Conservation (phyloP, 2,888 invertebrate species). For the Drosophila helvetica region DNA sequence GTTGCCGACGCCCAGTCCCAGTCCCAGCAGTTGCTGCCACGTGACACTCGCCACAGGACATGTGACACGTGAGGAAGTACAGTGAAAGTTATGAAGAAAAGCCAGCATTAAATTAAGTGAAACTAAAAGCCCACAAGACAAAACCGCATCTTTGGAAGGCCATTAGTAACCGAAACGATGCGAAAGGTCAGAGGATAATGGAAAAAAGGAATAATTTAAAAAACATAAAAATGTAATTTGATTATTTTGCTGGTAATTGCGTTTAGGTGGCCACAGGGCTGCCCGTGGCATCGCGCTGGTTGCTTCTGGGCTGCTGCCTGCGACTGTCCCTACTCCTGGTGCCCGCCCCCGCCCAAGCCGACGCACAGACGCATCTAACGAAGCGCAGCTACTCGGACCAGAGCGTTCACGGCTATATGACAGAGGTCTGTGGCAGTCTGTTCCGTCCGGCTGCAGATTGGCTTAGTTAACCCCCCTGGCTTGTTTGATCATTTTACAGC, state of each 20-base stretch:
- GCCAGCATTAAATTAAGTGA: not conserved
- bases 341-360: conserved; percentile 23
- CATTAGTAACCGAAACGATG: not conserved
- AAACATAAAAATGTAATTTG: not conserved
- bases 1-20: conserved; percentile 57
- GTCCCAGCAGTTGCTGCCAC: conserved; percentile 58
- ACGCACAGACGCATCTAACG: conserved; percentile 81
- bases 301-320: conserved; percentile 37
- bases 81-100: conserved; percentile 24
- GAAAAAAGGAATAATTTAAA: not conserved
- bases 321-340: conserved; percentile 15
- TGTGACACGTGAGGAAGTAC: conserved; percentile 51
- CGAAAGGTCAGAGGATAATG: not conserved
- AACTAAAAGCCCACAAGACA: not conserved
- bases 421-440: conserved; percentile 87
- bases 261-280: conserved; percentile 33
- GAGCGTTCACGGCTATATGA: conserved; percentile 91
- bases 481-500: conserved; percentile 84
- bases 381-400: conserved; percentile 92
- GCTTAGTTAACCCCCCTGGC: not conserved
- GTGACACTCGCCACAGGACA: conserved; percentile 47
- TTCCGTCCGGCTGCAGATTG: not conserved
- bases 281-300: conserved; percentile 35
- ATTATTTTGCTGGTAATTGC: not conserved
- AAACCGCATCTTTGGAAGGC: not conserved